phyloP scores from a whole-genome alignment of 30 jellyfish, hydroid and myxozoan genomes.

The Catostylus mosaicus region DNA sequence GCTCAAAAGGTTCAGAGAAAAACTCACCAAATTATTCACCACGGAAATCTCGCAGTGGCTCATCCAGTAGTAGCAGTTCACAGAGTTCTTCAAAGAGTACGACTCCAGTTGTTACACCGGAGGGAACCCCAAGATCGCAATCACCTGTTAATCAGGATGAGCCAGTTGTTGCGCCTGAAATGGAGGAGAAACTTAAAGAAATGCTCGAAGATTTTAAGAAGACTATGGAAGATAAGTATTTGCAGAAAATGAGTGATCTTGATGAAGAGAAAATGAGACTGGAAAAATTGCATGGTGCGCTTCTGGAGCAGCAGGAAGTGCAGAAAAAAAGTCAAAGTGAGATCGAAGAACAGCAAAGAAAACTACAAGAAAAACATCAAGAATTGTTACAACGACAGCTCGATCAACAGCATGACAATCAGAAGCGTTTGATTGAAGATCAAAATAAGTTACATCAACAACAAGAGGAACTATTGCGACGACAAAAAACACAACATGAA shows the following conservation, averaged over 20 bases:
- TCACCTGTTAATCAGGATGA: constrained; percentile 17
- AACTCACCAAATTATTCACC: constrained; percentile 38
- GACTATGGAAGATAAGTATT: constrained; percentile 65
- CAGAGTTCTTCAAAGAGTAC: constrained; percentile 19
- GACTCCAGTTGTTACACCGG: constrained; percentile 51
- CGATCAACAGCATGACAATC: constrained; percentile 70
- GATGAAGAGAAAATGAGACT: constrained; percentile 52
- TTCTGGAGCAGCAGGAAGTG: constrained; percentile 51
- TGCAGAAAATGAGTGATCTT: constrained; percentile 59
- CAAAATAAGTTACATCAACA: constrained; percentile 62
- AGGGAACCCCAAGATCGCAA: constrained; percentile 51
- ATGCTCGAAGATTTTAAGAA: constrained; percentile 64
- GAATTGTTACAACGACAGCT: constrained; percentile 59
- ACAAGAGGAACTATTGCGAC: constrained; percentile 62
- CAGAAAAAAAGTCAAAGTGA: constrained; percentile 45
- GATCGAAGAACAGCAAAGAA: constrained; percentile 57
- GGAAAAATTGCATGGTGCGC: constrained; percentile 47
- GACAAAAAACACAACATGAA: constrained; percentile 65
- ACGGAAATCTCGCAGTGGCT: constrained; percentile 9
- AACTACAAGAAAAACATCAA: constrained; percentile 76
- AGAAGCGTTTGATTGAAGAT: constrained; percentile 47
- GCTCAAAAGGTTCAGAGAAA: background rate
- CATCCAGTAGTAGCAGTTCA: constrained; percentile 32
- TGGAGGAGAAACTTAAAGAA: constrained; percentile 25
- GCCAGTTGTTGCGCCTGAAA: constrained; percentile 10